Evolutionary conservation across 1,140 invertebrate genomes (phyloP), one percentile per base, ranked within the genome.

Genomic region (Ladona fulva): DNA sequence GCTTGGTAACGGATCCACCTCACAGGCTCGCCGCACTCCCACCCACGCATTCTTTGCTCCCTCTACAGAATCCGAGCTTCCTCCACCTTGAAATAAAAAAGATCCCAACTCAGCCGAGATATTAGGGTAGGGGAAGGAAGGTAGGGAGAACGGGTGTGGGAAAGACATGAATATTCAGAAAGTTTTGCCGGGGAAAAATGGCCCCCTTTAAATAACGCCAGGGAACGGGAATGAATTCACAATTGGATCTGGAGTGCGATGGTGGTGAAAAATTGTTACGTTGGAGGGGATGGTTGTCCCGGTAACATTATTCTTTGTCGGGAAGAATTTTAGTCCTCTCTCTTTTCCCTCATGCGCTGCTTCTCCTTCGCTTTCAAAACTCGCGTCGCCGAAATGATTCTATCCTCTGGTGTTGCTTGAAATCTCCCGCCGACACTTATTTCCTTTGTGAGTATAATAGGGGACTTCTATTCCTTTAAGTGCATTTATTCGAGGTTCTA

Each of bases 161-260:
- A 52, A 19, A 19, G 44, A 66, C 52, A 66, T 66, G 52, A 66
- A 66, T 66, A 66, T 66, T 66, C 52, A 66, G 52, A 66, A 66
- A 66, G 52, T 66, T 66, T 66, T 66, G 52, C 52, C 52, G 52
- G 52, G 52, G 52, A 66, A 66, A 66, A 66, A 66, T 66, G 52
- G 52, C 52, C 52, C 19, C 52, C 52, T 66, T 66, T 66, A 66
- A 66, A 66, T 66, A 66, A 66, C 52, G 52, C n/a, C n/a, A 3
- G 52, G 52, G 14, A 66, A 22, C 52, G 14, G 52, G n/a, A 66
- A 66, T 66, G 52, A 66, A 66, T 66, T 66, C 52, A 66, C 52
- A 66, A 66, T 66, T 66, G 52, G 52, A 66, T 66, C 52, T 66
- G 52, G 52, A 66, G 52, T 66, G 44, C 44, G 44, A 52, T 52